A percentile compares a stretch with the other conserved stretches of the same genome.
Evolutionary conservation across 2,888 invertebrate genomes (phyloP).

Genomic region (Callosobruchus maculatus): DNA sequence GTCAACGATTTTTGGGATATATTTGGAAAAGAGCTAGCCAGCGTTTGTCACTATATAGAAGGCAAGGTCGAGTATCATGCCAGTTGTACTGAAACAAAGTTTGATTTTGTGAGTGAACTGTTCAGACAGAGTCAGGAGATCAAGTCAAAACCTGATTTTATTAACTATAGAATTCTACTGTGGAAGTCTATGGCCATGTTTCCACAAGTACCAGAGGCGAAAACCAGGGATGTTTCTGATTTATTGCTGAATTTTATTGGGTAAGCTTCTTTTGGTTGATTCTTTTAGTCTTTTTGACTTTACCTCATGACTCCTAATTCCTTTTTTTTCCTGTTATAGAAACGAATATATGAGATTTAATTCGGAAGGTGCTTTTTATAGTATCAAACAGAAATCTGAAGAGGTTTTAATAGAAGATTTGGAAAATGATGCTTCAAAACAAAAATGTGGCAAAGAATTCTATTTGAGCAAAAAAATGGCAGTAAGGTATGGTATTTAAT

Average conservation of each 20-base stretch:
- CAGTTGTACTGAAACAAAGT: slow-evolving; percentile 18
- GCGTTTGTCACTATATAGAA: slow-evolving; percentile 52
- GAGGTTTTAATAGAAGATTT: background rate
- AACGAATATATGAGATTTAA: slow-evolving; percentile 60
- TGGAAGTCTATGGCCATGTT: slow-evolving; percentile 76
- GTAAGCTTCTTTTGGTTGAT: no score
- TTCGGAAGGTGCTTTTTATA: slow-evolving; percentile 52
- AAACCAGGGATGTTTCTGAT: slow-evolving; percentile 74
- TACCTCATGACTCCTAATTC: no score
- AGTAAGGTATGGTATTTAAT: background rate
- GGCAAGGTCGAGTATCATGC: slow-evolving; percentile 25
- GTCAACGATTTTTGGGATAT: slow-evolving; percentile 69
- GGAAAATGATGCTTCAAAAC: background rate
- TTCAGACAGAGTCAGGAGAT: slow-evolving; percentile 38
- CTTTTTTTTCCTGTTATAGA: slow-evolving; percentile 15
- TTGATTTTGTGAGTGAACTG: slow-evolving; percentile 34
- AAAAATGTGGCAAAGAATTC: background rate
- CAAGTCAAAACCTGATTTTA: slow-evolving; percentile 63
- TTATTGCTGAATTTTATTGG: slow-evolving; percentile 79
- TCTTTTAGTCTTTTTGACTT: no score
- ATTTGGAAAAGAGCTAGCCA: slow-evolving; percentile 60
- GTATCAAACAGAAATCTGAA: background rate
- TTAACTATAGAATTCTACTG: slow-evolving; percentile 75
- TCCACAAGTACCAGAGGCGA: slow-evolving; percentile 72
- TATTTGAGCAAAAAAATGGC: background rate